Evolutionary conservation across 2,797 vertebrate species (phyloP), one percentile per base, ranked within the genome.

Genomic region (Phyllotis vaccarum): DNA sequence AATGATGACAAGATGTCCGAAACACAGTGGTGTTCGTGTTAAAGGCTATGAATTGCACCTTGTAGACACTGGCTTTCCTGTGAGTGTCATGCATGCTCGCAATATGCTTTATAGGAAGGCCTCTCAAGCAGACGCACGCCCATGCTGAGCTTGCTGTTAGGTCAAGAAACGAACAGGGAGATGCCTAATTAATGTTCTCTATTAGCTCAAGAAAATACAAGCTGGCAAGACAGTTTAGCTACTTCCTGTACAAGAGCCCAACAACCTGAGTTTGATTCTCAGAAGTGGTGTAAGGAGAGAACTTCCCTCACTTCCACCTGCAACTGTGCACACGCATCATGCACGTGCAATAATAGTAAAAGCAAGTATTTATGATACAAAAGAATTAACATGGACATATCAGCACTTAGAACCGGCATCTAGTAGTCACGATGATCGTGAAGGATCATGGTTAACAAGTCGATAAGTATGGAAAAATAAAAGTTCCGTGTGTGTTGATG

Each of bases 151-250:
- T 49, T 82, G 31, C 43, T n/a, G 17, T 90, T 87, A 64, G 40
- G 90, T 60, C n/a, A 78, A 86, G 29, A 95, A 93, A 74, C 81
- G 66, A 66, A 54, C 58, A 34, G 24, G 88, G 78, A 92, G 10
- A 86, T 76, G 56, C 7, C 22, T 70, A 89, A 58, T 70, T 86
- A n/a, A 78, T 89, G 58, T 80, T 91, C 19, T 87, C 54, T 90
- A 17, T 89, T 72, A 87, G 56, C 54, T 60, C 17, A 78, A 64
- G 22, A 92, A 81, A 96, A 89, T 68, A 31, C n/a, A 86, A 22
- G 40, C 89, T 92, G 62, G 91, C 58, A 6, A 85, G 43, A 66
- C n/a, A 17, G 60, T 37, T 62, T 19, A 40, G 70, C 37, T 10
- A 12, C 37, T 74, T 43, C 37, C 21, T 24, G 19, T 24, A 74